Evolutionary conservation across 2,113 vertebrate species (phyloP).

Genomic region (Ctenodactylus gundi): DNA sequence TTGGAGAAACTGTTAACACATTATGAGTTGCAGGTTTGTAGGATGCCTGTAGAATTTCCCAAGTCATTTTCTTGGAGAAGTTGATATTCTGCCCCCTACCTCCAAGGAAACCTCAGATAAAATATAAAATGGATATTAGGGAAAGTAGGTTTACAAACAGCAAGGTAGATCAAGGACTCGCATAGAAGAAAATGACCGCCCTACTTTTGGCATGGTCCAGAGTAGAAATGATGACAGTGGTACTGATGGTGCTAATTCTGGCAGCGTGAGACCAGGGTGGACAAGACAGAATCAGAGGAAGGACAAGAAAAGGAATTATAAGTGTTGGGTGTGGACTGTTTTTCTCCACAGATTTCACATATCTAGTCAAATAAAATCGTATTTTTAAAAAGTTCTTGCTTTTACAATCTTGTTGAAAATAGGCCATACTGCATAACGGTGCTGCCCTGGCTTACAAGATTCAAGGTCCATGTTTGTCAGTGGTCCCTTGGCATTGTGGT

Average conservation of each 20-base stretch:
- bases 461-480: no score
- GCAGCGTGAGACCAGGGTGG: no score
- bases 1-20: background rate
- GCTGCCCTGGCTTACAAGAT: fast-evolving
- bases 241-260: background rate
- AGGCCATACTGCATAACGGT: fast-evolving
- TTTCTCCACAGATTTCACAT: background rate
- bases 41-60: background rate
- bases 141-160: background rate
- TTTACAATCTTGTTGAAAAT: background rate
- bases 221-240: background rate
- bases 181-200: background rate
- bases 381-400: background rate
- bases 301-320: background rate
- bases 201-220: background rate
- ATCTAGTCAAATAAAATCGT: background rate
- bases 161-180: background rate
- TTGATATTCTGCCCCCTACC: background rate
- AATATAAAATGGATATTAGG: background rate
- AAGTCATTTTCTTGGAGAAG: background rate
- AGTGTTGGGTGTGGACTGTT: background rate
- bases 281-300: background rate
- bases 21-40: background rate
- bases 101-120: background rate
- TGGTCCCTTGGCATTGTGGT: no score